phyloP scores from a whole-genome alignment of 1,140 invertebrate genomes.

The Oscheius sp. region DNA sequence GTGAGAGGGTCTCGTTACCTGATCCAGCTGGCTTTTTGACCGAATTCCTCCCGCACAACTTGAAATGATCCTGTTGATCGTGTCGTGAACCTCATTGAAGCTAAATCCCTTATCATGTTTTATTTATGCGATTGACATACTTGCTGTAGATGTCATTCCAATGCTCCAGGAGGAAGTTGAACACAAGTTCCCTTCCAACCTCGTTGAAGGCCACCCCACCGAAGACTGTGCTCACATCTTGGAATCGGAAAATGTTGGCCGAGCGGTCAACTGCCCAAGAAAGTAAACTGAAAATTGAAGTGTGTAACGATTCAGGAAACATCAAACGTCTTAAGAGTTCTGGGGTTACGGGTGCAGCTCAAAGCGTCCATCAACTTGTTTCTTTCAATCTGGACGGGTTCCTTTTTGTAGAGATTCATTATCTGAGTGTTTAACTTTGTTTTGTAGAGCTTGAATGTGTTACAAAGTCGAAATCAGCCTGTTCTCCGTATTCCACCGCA shows the following conservation, averaged over 20 bases:
- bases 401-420: background rate
- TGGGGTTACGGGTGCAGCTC: constrained; percentile 13
- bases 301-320: background rate
- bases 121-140: background rate
- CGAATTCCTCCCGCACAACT: background rate
- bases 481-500: constrained; percentile 6
- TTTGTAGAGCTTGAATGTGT: background rate
- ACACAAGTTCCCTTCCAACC: background rate
- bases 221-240: constrained; percentile 17
- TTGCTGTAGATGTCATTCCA: constrained; percentile 30
- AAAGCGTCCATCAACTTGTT: constrained; percentile 17
- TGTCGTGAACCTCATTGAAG: background rate
- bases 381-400: constrained; percentile 14
- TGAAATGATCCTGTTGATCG: background rate
- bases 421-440: background rate
- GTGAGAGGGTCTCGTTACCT: no score
- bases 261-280: background rate
- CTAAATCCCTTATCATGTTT: background rate
- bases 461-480: constrained; percentile 1
- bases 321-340: constrained; percentile 21
- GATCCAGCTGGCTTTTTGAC: background rate
- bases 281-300: background rate
- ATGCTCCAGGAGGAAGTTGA: constrained; percentile 29
- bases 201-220: constrained; percentile 8
- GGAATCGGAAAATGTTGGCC: constrained; percentile 20